These are phyloP conservation scores for Drosophila trapezifrons DNA, from an alignment of 1,140 invertebrate species.

Conservation along the genomic window DNA sequence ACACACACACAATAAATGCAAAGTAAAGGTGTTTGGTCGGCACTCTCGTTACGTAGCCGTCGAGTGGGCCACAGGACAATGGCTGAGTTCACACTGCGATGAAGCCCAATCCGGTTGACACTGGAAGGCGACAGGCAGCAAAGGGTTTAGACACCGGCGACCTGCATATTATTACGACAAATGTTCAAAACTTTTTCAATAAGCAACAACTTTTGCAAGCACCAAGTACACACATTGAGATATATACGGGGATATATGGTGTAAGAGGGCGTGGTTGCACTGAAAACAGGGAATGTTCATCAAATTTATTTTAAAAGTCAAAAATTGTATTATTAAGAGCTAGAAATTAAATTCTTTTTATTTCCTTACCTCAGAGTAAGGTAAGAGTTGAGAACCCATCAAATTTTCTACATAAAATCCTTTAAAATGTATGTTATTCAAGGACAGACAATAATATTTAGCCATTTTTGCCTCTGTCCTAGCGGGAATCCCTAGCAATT, in stretches of 20 bases:
- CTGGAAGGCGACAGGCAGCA: slow-evolving; percentile 4
- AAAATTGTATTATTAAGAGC: background rate
- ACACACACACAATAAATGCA: slow-evolving; percentile 63
- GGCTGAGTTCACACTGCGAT: slow-evolving; percentile 52
- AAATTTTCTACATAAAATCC: background rate
- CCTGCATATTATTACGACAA: slow-evolving; percentile 80
- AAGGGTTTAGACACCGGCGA: slow-evolving; percentile 63
- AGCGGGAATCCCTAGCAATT: slow-evolving; percentile 25
- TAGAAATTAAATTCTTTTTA: background rate
- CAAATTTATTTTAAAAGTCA: background rate
- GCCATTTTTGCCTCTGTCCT: background rate
- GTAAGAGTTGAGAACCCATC: background rate
- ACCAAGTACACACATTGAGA: slow-evolving; percentile 15
- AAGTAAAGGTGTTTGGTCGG: slow-evolving; percentile 74
- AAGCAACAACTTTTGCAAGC: slow-evolving; percentile 69
- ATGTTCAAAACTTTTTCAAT: slow-evolving; percentile 78
- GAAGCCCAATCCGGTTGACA: slow-evolving; percentile 40
- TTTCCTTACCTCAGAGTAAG: background rate
- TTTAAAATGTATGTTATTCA: too few relatives aligned
- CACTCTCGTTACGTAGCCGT: slow-evolving; percentile 40
- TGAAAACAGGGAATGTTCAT: background rate
- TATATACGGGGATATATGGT: background rate
- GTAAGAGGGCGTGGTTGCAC: background rate
- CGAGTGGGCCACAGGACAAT: slow-evolving; percentile 63
- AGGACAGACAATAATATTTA: too few relatives aligned